A percentile compares a stretch with the other conserved stretches of the same genome.
phyloP scores from a whole-genome alignment of 2,888 invertebrate species.

The Adelphocoris suturalis region DNA sequence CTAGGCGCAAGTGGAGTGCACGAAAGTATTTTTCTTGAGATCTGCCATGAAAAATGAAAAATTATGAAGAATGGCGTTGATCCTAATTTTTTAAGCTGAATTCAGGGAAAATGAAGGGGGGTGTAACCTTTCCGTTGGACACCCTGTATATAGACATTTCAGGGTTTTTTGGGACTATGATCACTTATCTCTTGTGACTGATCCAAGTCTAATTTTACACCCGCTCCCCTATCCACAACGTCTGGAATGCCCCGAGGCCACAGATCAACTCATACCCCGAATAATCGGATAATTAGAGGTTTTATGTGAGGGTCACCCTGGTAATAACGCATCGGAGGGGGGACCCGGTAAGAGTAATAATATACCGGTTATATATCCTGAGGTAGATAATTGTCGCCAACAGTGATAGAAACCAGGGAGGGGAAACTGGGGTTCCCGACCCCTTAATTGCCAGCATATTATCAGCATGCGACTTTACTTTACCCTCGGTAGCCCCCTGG shows the following conservation, averaged over 20 bases:
- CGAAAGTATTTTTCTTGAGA: no score
- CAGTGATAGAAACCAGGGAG: conserved; percentile 28
- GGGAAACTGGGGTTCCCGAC: conserved; percentile 7
- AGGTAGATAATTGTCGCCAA: conserved; percentile 31
- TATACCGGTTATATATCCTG: conserved; percentile 29
- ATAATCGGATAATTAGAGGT: conserved; percentile 29
- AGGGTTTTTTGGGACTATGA: no score
- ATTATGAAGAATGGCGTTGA: no score
- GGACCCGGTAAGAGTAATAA: not conserved
- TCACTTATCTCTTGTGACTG: no score
- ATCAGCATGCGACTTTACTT: conserved; percentile 39
- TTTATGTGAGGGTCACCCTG: conserved; percentile 27
- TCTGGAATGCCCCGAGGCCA: not conserved
- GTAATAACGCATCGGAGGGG: not conserved
- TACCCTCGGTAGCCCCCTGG: not conserved
- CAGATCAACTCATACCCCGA: not conserved
- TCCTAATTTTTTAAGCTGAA: no score
- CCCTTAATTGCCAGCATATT: conserved; percentile 39
- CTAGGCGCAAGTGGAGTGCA: no score
- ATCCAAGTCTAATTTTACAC: not conserved
- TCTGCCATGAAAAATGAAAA: no score
- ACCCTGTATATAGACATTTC: no score
- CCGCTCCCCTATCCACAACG: not conserved
- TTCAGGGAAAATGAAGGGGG: no score
- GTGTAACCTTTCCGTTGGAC: no score